Percentiles rank a stretch among this genome's conserved stretches.
phyloP scores from a whole-genome alignment of 2,888 invertebrate genomes.

The Bursaphelenchus okinawaensis region DNA sequence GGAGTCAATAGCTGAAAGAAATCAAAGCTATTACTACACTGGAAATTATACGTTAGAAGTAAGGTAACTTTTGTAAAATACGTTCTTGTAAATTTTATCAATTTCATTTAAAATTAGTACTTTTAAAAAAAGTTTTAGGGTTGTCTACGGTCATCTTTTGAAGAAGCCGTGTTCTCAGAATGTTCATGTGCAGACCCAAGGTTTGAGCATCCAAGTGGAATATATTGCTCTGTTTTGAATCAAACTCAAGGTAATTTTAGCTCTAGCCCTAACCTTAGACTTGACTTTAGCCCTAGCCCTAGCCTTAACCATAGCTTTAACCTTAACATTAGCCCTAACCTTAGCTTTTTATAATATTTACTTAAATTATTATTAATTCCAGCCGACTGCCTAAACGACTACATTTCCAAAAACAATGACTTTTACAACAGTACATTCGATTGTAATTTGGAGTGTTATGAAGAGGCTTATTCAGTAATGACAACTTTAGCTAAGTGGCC shows the following conservation, averaged over 20 bases:
- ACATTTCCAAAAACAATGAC: background rate
- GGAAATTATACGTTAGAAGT: background rate
- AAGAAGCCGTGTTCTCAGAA: background rate
- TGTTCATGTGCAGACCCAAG: background rate
- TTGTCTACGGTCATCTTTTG: background rate
- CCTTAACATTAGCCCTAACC: too few species aligned
- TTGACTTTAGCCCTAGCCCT: too few species aligned
- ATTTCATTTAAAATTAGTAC: too few species aligned
- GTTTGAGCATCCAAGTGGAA: background rate
- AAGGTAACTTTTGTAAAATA: too few species aligned
- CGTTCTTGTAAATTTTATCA: too few species aligned
- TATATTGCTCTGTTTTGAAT: too few species aligned
- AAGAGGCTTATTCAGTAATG: background rate
- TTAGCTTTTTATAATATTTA: too few species aligned
- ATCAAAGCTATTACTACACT: background rate
- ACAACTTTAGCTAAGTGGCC: background rate
- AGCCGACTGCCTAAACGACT: background rate
- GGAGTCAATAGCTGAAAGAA: background rate
- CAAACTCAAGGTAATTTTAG: too few species aligned
- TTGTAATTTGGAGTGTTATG: background rate
- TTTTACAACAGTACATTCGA: background rate
- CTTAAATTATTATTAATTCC: too few species aligned
- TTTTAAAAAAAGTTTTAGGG: too few species aligned
- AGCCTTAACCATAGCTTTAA: too few species aligned
- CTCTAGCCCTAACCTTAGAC: too few species aligned